Percentiles rank a stretch among this genome's conserved stretches.
These are phyloP conservation scores for Diprion similis DNA, from an alignment of 1,140 invertebrate genomes.

Conservation along the genomic window DNA sequence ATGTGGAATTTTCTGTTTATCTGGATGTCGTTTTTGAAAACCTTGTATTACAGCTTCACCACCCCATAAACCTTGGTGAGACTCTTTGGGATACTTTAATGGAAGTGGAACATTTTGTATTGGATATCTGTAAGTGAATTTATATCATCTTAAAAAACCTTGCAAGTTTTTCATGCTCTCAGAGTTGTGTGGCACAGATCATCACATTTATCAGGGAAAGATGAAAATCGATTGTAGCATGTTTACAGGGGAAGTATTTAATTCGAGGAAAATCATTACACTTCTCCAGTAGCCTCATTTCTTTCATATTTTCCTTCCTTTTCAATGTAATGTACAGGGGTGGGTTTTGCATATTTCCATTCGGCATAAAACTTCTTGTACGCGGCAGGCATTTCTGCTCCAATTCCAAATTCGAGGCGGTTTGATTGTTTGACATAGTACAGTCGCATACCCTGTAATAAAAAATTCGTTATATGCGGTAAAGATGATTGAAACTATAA, in stretches of 20 bases:
- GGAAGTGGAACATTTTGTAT: constrained; percentile 84
- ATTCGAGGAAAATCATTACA: constrained; percentile 58
- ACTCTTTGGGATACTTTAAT: constrained; percentile 79
- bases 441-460: constrained; percentile 21
- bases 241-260: constrained; percentile 18
- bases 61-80: constrained; percentile 91
- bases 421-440: constrained; percentile 42
- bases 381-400: constrained; percentile 76
- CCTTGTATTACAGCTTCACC: constrained; percentile 95
- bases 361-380: constrained; percentile 90
- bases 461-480: neutral
- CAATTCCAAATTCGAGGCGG: constrained; percentile 68
- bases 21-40: constrained; percentile 74
- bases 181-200: neutral
- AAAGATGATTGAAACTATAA: no score
- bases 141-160: constrained; percentile 23
- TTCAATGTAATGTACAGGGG: constrained; percentile 86
- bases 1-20: constrained; percentile 71
- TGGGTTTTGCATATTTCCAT: constrained; percentile 77
- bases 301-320: constrained; percentile 76
- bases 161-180: neutral
- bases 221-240: constrained; percentile 25
- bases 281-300: constrained; percentile 75
- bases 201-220: constrained; percentile 31
- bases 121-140: constrained; percentile 59